These are phyloP conservation scores for Mallateleia sp. DNA, from an alignment of 2,888 invertebrate genomes.

Conservation along the genomic window DNA sequence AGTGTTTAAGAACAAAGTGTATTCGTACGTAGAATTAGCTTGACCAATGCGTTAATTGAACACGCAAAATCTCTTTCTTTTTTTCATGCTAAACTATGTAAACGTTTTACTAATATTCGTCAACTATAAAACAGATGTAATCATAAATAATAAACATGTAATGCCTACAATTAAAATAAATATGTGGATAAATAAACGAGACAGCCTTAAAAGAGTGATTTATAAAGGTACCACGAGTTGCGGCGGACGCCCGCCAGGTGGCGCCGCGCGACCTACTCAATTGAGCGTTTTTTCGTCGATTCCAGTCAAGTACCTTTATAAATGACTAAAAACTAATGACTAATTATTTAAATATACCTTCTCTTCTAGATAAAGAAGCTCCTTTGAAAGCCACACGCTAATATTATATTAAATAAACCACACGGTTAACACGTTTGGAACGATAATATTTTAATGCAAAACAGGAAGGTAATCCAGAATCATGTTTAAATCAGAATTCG, in stretches of 20 bases:
- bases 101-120: slow-evolving; percentile 44
- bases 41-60: no score
- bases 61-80: no score
- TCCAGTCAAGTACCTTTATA: slow-evolving; percentile 42
- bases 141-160: slow-evolving; percentile 58
- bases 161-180: slow-evolving; percentile 58
- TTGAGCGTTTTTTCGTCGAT: background rate
- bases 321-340: slow-evolving; percentile 62
- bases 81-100: slow-evolving; percentile 36
- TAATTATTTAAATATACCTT: slow-evolving; percentile 69
- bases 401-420: slow-evolving; percentile 59
- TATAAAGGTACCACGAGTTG: slow-evolving; percentile 29
- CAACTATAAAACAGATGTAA: slow-evolving; percentile 39
- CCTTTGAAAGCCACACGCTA: slow-evolving; percentile 60
- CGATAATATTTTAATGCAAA: slow-evolving; percentile 57
- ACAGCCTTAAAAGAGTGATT: slow-evolving; percentile 28
- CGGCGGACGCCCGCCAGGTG: background rate
- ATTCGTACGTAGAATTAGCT: no score
- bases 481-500: slow-evolving; percentile 43
- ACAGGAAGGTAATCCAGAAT: slow-evolving; percentile 64
- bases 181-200: slow-evolving; percentile 53
- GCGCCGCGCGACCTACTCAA: background rate
- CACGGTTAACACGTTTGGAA: slow-evolving; percentile 54
- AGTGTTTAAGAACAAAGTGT: no score
- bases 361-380: slow-evolving; percentile 72